Percentiles rank a stretch among this genome's conserved stretches.
These are phyloP conservation scores for Drosophila lowei DNA, from an alignment of 1,140 invertebrate species.

Conservation along the genomic window DNA sequence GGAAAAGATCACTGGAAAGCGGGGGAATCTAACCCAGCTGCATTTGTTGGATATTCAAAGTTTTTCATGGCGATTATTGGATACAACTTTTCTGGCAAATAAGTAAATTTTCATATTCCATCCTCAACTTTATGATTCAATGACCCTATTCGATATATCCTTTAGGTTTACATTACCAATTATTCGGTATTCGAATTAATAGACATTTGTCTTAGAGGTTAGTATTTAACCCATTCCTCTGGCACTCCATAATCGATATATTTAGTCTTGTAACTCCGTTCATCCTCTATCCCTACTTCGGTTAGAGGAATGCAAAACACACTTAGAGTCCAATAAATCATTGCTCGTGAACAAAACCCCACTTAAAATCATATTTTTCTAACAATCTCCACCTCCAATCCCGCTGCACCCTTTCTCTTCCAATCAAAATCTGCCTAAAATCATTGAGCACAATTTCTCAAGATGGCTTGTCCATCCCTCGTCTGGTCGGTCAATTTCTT, in stretches of 20 bases:
- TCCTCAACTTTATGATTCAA: no score
- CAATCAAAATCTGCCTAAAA: background rate
- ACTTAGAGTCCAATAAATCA: no score
- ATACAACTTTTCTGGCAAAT: background rate
- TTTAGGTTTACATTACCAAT: background rate
- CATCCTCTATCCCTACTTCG: no score
- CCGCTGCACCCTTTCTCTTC: background rate
- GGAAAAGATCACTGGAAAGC: background rate
- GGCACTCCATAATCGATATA: no score
- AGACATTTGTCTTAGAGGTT: background rate
- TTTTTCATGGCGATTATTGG: background rate
- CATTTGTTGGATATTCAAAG: no score
- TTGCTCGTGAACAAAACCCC: background rate
- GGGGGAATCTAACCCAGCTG: background rate
- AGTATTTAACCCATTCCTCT: no score
- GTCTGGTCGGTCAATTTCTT: slow-evolving; percentile 17
- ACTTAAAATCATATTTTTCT: background rate
- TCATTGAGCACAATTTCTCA: background rate
- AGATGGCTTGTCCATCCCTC: slow-evolving; percentile 5
- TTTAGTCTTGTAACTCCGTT: no score
- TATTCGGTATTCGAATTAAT: background rate
- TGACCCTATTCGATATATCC: no score
- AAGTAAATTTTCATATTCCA: no score
- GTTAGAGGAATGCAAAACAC: no score
- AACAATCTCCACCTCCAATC: background rate